Conservation (phyloP, 30 jellyfish, hydroid and myxozoan species). For the Euphysa ruthae region DNA sequence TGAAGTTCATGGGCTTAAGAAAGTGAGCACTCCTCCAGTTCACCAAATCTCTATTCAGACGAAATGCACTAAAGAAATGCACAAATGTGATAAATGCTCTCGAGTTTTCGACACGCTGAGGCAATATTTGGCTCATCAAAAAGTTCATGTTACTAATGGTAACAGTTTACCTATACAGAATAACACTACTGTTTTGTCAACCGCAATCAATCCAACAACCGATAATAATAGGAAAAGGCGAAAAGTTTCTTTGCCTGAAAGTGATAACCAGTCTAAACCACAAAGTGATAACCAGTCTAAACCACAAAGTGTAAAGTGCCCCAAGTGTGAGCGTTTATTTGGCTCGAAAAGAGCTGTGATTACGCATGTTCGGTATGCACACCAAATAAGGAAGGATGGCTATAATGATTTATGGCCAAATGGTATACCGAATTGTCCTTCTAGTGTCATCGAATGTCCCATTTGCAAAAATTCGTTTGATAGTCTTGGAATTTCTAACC, state of each 20-base stretch:
- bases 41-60: neutral
- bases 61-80: neutral
- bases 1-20: neutral
- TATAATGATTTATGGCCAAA: slow-evolving; percentile 22
- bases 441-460: slow-evolving; percentile 34
- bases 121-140: slow-evolving; percentile 9
- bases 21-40: neutral
- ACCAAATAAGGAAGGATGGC: slow-evolving; percentile 27
- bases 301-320: slow-evolving; percentile 40
- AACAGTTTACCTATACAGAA: too few species aligned
- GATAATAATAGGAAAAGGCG: neutral
- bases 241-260: neutral
- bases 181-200: too few species aligned
- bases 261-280: too few species aligned
- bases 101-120: slow-evolving; percentile 23
- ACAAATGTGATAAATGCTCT: slow-evolving; percentile 16
- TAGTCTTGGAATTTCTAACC: slow-evolving; percentile 40
- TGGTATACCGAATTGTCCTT: slow-evolving; percentile 16
- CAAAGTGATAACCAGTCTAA: neutral
- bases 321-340: slow-evolving; percentile 71
- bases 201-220: slow-evolving; percentile 9
- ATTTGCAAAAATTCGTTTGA: slow-evolving; percentile 48
- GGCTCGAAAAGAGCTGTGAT: slow-evolving; percentile 46
- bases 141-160: slow-evolving; percentile 37
- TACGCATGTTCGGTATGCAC: slow-evolving; percentile 63